These are phyloP conservation scores for Eptesicus fuscus DNA, from an alignment of 2,113 vertebrate species.

Conservation along the genomic window DNA sequence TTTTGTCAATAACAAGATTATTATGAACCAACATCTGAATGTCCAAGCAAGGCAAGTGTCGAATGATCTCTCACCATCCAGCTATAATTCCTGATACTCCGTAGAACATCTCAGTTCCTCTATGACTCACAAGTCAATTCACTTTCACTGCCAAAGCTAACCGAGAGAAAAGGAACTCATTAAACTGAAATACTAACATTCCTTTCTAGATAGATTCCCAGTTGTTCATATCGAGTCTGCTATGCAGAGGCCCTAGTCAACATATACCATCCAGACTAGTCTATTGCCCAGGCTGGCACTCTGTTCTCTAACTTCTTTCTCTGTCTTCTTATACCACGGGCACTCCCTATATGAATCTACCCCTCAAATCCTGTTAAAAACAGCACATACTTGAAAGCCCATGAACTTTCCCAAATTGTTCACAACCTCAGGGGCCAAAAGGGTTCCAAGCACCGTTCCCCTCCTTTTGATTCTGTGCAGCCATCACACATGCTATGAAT, in stretches of 20 bases:
- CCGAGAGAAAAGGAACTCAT: neutral
- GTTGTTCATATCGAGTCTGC: neutral
- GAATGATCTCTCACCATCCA: neutral
- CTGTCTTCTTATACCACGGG: neutral
- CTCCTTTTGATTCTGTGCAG: neutral
- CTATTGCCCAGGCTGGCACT: neutral
- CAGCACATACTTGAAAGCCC: neutral
- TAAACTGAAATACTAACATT: neutral
- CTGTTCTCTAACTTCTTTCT: slow-evolving; percentile 22
- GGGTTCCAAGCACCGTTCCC: neutral
- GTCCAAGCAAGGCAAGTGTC: neutral
- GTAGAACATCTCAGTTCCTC: neutral
- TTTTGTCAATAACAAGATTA: neutral
- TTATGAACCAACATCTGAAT: neutral
- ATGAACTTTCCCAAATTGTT: slow-evolving; percentile 2
- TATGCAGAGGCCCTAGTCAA: neutral
- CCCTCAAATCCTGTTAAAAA: slow-evolving; percentile 13
- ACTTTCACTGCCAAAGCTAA: neutral
- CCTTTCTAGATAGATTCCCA: neutral
- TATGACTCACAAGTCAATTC: neutral
- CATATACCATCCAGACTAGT: neutral
- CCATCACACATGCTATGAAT: slow-evolving; percentile 21
- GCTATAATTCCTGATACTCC: neutral
- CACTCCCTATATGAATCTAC: neutral
- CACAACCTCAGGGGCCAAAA: neutral